Evolutionary conservation across 2,888 invertebrate genomes (phyloP).

Genomic region (Tachina fera): DNA sequence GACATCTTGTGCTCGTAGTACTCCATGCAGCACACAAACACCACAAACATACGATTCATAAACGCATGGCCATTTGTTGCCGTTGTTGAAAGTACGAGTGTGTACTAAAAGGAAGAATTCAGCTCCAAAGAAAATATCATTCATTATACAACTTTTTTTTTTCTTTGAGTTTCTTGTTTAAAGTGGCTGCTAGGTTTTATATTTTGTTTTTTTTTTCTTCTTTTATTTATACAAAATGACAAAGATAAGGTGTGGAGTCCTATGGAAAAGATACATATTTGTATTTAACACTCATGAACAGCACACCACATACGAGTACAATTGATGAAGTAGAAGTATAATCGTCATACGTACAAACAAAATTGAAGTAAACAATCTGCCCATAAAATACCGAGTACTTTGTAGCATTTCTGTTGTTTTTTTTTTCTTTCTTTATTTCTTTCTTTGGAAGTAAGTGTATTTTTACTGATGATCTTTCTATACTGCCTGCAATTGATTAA

Average conservation of each 20-base stretch:
- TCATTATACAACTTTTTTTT: constrained; percentile 28
- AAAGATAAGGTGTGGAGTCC: constrained; percentile 65
- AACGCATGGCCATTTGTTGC: constrained; percentile 16
- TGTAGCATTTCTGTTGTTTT: constrained; percentile 39
- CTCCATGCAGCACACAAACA: not conserved
- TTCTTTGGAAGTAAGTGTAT: constrained; percentile 25
- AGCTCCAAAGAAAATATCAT: constrained; percentile 45
- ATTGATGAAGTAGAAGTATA: constrained; percentile 29
- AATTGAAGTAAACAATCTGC: constrained; percentile 25
- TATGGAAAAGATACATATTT: constrained; percentile 23
- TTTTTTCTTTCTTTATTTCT: not conserved
- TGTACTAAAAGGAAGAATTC: constrained; percentile 47
- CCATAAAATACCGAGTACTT: constrained; percentile 43
- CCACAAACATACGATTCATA: not conserved
- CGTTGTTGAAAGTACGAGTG: constrained; percentile 48
- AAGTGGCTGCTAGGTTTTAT: constrained; percentile 8
- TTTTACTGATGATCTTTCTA: constrained; percentile 45
- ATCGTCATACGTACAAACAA: constrained; percentile 13
- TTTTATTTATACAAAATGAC: constrained; percentile 51
- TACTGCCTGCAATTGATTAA: constrained; percentile 61
- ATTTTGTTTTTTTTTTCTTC: too few species aligned
- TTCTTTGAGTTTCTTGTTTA: not conserved
- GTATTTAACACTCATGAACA: constrained; percentile 12
- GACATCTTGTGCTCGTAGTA: constrained; percentile 3
- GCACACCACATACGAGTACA: constrained; percentile 7